Evolutionary conservation across 2,113 vertebrate genomes (phyloP), one percentile per base, ranked within the genome.

Genomic region (Agapornis roseicollis): DNA sequence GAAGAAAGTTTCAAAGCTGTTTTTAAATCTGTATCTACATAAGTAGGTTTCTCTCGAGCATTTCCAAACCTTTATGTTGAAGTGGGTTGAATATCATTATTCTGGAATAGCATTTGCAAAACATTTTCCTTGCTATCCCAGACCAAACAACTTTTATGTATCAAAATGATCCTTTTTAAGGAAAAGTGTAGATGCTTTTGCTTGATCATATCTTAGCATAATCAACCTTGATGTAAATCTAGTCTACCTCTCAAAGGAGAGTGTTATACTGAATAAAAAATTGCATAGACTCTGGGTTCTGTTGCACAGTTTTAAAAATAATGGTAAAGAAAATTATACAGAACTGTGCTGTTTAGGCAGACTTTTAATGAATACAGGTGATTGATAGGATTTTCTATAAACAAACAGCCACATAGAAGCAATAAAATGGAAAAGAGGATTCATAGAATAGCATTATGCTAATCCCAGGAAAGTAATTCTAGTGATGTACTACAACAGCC

Each of bases 401-500:
- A 98, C 95, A 98, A 98, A 97, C 89, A 97, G 81, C 92, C 96
- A 93, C 96, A 97, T 9, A 97, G 90, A 97, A 97, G 96, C 90
- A 68, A 13, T 97, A 97, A 98, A 98, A 96, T 49, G 61, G 83
- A 96, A 97, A 97, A 93, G 94, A 97, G 88, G 76, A 96, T 97
- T 98, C 96, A 93, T 81, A 96, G 96, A 97, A 97, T 79, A 96
- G 44, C 95, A 96, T 98, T 98, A 98, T 98, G 97, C 74, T 98
- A 98, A 98, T 98, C 98, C 97, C 97, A 96, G 77, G 97, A 96
- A 98, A 97, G 96, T 97, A 98, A 98, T 98, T 98, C 96, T 66
- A 90, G 88, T 98, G 97, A 98, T 98, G 90, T 98, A 98, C 68
- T 97, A 94, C 91, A 94, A 93, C 92, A 95, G 90, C 88, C 19